These are phyloP conservation scores for Chelmon rostratus DNA, from an alignment of 2,797 vertebrate species.

Conservation along the genomic window DNA sequence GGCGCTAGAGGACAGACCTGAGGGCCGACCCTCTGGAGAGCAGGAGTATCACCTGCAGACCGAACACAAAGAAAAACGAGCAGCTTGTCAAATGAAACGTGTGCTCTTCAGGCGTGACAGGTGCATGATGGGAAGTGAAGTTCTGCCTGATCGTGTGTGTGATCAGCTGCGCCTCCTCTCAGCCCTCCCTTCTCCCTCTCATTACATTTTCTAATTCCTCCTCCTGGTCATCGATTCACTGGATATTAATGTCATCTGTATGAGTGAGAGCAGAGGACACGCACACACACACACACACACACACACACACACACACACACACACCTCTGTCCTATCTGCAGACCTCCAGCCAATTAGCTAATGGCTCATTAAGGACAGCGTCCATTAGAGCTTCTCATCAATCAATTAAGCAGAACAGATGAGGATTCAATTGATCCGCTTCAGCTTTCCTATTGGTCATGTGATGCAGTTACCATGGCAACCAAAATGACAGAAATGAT, in stretches of 20 bases:
- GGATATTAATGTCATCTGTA: slow-evolving; percentile 38
- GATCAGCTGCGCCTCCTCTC: background rate
- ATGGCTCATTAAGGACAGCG: slow-evolving; percentile 65
- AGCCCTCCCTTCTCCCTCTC: background rate
- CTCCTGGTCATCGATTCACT: slow-evolving; percentile 29
- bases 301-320: slow-evolving; percentile 24
- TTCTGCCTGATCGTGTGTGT: background rate
- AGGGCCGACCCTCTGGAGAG: too few species aligned
- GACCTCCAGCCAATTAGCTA: slow-evolving; percentile 70
- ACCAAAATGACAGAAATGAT: slow-evolving; percentile 43
- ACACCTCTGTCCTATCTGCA: background rate
- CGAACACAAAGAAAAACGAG: too few species aligned
- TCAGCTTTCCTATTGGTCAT: slow-evolving; percentile 47
- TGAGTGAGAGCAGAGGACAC: slow-evolving; percentile 16
- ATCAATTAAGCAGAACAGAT: slow-evolving; percentile 68
- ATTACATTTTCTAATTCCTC: slow-evolving; percentile 7
- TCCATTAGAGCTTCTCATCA: slow-evolving; percentile 69
- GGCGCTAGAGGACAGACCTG: too few species aligned
- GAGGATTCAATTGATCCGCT: slow-evolving; percentile 68
- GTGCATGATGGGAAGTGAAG: slow-evolving; percentile 45
- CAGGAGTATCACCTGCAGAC: too few species aligned
- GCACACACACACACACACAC: slow-evolving; percentile 17
- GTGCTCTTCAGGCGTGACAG: background rate
- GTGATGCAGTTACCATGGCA: slow-evolving; percentile 50
- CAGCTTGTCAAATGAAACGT: too few species aligned